Percentiles rank a stretch among this genome's conserved stretches.
These are phyloP conservation scores for Stratiolaelaps scimitus DNA, from an alignment of 1,140 invertebrate species.

Conservation along the genomic window DNA sequence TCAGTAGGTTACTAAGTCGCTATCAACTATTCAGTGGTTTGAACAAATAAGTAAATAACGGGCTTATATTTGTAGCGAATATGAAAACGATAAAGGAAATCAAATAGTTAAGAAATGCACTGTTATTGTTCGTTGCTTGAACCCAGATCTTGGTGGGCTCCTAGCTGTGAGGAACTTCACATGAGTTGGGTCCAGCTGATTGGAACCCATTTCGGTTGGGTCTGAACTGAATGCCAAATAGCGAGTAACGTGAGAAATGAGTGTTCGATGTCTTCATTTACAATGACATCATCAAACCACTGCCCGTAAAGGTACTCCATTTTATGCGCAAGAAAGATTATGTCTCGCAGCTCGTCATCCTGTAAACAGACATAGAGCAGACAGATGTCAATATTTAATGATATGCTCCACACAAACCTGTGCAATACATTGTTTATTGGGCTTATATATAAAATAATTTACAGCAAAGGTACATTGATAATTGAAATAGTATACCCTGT, in stretches of 20 bases:
- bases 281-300: conserved; percentile 80
- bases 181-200: conserved; percentile 61
- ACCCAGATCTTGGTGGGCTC: conserved; percentile 21
- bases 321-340: conserved; percentile 67
- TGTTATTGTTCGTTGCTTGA: not conserved
- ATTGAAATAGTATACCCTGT: too few relatives aligned
- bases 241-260: conserved; percentile 74
- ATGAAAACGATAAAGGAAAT: too few relatives aligned
- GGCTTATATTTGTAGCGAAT: too few relatives aligned
- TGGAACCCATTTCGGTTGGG: conserved; percentile 90
- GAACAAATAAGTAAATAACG: too few relatives aligned
- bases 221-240: conserved; percentile 69
- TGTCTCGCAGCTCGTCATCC: conserved; percentile 86
- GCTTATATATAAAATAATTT: too few relatives aligned
- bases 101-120: too few relatives aligned
- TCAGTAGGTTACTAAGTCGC: too few relatives aligned
- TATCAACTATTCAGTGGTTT: too few relatives aligned
- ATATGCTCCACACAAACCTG: too few relatives aligned
- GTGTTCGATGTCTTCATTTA: conserved; percentile 73
- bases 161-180: conserved; percentile 27
- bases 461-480: too few relatives aligned
- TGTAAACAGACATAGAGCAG: conserved; percentile 40
- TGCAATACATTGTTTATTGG: too few relatives aligned
- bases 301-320: conserved; percentile 90
- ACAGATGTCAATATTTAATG: too few relatives aligned